Base-by-base conservation (phyloP, 2,113 vertebrate species). In the Lucifuga dentata region DNA sequence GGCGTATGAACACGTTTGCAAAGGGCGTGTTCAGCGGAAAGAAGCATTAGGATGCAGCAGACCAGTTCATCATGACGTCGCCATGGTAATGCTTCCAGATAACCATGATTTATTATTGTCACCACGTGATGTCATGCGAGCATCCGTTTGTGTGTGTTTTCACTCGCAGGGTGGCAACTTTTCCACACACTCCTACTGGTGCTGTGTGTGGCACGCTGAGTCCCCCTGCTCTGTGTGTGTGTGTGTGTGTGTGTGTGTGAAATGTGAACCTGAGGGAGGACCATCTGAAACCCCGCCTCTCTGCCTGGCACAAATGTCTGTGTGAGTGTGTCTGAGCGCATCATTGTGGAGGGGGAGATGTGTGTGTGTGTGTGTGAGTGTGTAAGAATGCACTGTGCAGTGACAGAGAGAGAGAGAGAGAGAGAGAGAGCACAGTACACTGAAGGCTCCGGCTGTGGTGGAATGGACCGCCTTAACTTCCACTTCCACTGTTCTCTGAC, bases 381-480 rank as follows among this genome's bases (percentile, higher is more conserved):
- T 48, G 45, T 53, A n/a, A 52, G 21, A 57, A 76, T 66, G 60
- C 48, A 10, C 72, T 23, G 78, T 17, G 35, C 70, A 32, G 61
- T 89, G 86, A 88, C 88, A 80, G 86, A 81, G 66, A 83, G 48
- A 84, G 84, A 63, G 5, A n/a, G n/a, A n/a, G n/a, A n/a, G n/a
- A n/a, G n/a, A n/a, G n/a, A n/a, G n/a, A n/a, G n/a, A n/a, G n/a
- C n/a, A n/a, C n/a, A n/a, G n/a, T n/a, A n/a, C n/a, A 80, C 78
- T 78, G 61, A 69, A 79, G 76, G 56, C 56, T 33, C 72, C 67
- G 23, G 60, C 78, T 65, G 68, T 35, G 35, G 61, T 44, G n/a
- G 75, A 64, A 89, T 88, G 87, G 83, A 63, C 57, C 16, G 44
- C 32, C 62, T 65, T 11, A 53, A 73, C 74, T 71, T 77, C 75